A percentile compares a stretch with the other conserved stretches of the same genome.
Conservation (phyloP, 2,888 invertebrate species). For the Sarcophaga subvicina region DNA sequence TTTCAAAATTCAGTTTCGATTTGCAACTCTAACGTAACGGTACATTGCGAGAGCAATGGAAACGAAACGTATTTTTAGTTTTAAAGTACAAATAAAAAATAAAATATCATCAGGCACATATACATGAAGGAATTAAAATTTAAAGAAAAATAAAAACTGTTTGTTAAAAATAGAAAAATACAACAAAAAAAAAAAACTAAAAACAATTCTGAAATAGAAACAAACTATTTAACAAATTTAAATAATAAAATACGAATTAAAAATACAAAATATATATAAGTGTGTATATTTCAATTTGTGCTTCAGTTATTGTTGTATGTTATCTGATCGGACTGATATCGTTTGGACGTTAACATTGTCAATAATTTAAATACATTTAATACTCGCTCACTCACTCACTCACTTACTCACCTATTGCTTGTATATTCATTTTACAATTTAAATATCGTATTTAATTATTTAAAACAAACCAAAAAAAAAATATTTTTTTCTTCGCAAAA, state of each 20-base stretch:
- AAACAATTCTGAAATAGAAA: background rate
- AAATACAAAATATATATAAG: background rate
- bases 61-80: background rate
- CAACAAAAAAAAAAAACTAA: background rate
- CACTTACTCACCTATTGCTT: too few relatives aligned
- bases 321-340: conserved; percentile 1
- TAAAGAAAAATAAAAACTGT: background rate
- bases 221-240: background rate
- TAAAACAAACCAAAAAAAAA: too few relatives aligned
- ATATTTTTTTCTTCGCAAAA: background rate
- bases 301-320: background rate
- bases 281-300: background rate
- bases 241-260: background rate
- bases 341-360: background rate
- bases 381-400: background rate
- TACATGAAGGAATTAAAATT: background rate
- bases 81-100: background rate
- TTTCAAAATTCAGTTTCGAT: conserved; percentile 62
- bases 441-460: too few relatives aligned
- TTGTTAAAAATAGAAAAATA: background rate
- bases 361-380: conserved; percentile 5
- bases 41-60: conserved; percentile 29
- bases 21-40: conserved; percentile 60
- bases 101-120: background rate
- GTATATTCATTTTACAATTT: too few relatives aligned